phyloP scores from a whole-genome alignment of 2,888 invertebrate species.

The Apantesis nais region DNA sequence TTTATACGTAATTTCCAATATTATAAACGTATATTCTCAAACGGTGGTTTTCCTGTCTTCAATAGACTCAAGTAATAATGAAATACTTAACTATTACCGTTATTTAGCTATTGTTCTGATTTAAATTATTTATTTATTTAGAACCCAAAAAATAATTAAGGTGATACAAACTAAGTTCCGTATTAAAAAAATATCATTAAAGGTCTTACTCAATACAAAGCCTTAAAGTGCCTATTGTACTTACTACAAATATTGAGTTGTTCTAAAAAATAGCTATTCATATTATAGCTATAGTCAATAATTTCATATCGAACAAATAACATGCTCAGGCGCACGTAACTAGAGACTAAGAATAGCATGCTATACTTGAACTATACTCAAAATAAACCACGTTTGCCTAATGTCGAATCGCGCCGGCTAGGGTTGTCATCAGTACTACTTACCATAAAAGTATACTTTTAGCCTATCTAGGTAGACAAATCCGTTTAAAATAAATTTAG shows the following conservation, averaged over 20 bases:
- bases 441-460: constrained; percentile 14
- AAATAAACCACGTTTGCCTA: constrained; percentile 54
- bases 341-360: constrained; percentile 50
- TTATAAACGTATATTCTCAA: constrained; percentile 34
- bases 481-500: not conserved
- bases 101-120: not conserved
- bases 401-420: constrained; percentile 41
- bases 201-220: not conserved
- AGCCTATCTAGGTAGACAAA: not conserved
- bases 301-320: constrained; percentile 29
- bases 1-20: constrained; percentile 54
- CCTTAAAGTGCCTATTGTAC: not conserved
- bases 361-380: constrained; percentile 55
- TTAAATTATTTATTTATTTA: too few relatives aligned
- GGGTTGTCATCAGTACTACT: constrained; percentile 24
- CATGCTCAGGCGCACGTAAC: constrained; percentile 47
- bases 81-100: not conserved
- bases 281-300: not conserved
- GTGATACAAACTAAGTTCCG: not conserved
- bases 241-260: not conserved
- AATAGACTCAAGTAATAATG: not conserved
- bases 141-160: not conserved
- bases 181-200: not conserved
- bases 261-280: not conserved
- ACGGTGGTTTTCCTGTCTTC: constrained; percentile 60